Conservation (phyloP, 1,140 invertebrate species). For the Aphidius ervi region DNA sequence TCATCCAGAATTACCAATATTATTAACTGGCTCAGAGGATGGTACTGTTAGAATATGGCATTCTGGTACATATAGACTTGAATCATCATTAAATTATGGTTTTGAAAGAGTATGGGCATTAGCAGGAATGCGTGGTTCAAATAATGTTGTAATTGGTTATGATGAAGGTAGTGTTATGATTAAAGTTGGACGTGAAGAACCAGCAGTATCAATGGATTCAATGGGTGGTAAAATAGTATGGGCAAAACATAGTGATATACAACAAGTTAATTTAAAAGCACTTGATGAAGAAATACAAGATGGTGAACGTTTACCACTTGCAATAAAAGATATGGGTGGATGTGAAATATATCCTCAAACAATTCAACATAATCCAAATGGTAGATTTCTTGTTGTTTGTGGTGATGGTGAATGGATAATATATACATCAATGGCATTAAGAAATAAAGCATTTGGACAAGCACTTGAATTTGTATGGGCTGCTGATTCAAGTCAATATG, state of each 20-base stretch:
- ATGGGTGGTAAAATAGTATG: constrained; percentile 98
- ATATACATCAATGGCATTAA: constrained; percentile 97
- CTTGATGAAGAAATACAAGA: constrained; percentile 64
- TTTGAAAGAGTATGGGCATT: constrained; percentile 98
- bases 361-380: constrained; percentile 97
- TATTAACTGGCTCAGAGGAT: constrained; percentile 97
- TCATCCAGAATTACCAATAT: constrained; percentile 96
- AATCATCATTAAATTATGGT: constrained; percentile 96
- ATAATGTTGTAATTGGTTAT: constrained; percentile 95
- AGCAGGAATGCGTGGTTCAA: constrained; percentile 89
- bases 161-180: constrained; percentile 98
- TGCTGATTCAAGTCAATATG: constrained; percentile 92
- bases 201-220: constrained; percentile 98
- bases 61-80: constrained; percentile 93
- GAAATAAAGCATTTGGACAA: constrained; percentile 97
- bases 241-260: constrained; percentile 97
- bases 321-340: constrained; percentile 97
- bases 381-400: constrained; percentile 97
- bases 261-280: constrained; percentile 93
- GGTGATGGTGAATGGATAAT: constrained; percentile 99
- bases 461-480: constrained; percentile 99
- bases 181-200: constrained; percentile 96
- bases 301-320: constrained; percentile 73
- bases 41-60: constrained; percentile 94
- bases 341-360: constrained; percentile 99